Percentiles rank a stretch among this genome's conserved stretches.
Evolutionary conservation across 2,888 invertebrate genomes (phyloP).

Genomic region (Fissipunctia ypsillon): DNA sequence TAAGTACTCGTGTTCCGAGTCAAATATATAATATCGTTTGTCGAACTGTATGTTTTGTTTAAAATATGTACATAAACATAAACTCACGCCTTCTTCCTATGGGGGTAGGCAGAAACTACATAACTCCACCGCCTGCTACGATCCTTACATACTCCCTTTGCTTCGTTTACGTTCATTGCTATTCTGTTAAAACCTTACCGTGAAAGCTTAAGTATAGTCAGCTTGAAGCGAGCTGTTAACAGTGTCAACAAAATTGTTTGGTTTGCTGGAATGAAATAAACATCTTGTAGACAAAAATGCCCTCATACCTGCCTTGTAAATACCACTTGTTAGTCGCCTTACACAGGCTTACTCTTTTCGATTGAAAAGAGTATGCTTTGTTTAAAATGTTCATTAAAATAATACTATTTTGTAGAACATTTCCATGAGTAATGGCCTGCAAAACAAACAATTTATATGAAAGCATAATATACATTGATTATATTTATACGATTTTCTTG

Average conservation of each 20-base stretch:
- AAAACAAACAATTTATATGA: constrained; percentile 27
- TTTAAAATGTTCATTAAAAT: neutral
- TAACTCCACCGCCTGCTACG: neutral
- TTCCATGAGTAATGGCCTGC: neutral
- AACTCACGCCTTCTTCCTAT: neutral
- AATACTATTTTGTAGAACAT: neutral
- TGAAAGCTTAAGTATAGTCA: no score
- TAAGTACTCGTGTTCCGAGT: neutral
- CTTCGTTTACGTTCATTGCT: neutral
- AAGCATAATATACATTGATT: constrained; percentile 49
- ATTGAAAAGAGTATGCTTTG: no score
- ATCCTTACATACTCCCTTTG: neutral
- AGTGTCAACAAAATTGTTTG: no score
- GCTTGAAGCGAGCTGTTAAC: no score
- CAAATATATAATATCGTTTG: neutral
- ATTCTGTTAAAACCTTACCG: no score
- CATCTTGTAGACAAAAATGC: no score
- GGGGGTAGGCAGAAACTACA: neutral
- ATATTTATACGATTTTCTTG: constrained; percentile 51
- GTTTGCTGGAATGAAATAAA: no score
- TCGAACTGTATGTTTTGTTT: neutral
- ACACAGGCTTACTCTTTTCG: neutral
- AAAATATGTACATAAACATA: neutral
- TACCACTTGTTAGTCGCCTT: neutral
- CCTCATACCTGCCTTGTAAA: no score